Base-by-base conservation (phyloP, 2,888 invertebrate genomes). In the Noctua janthe region DNA sequence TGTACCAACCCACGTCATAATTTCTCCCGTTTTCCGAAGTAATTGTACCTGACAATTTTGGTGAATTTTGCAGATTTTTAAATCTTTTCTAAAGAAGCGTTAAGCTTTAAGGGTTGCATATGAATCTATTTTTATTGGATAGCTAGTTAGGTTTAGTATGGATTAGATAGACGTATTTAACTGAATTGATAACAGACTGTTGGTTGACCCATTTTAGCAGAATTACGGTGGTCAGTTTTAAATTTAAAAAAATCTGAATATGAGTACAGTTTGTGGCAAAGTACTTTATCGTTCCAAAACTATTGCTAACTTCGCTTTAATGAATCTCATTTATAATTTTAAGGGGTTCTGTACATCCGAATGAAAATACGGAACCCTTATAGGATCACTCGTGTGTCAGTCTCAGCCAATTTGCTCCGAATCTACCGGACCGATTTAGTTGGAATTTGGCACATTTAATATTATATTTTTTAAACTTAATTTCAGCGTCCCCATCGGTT, bases 401-500 rank as follows among this genome's bases (percentile, higher is more conserved):
- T n/a, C 59, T 11, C n/a, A n/a, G 59, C 59, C 11, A 11, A n/a
- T n/a, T n/a, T n/a, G 4, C 59, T n/a, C n/a, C n/a, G n/a, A 59
- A 59, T 59, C n/a, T 11, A 5, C 23, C 59, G 0, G 11, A 59
- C 59, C n/a, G 10, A 5, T 5, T 35, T 35, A 35, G 15, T 29
- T 70, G n/a, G 69, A 69, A 47, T 29, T 49, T 29, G 6, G 6
- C 5, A 62, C 29, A 62, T 15, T 29, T 59, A 59, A 59, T 29
- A 29, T 1, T 62, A 62, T 62, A 1, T 47, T 43, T 43, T 43
- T 13, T n/a, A 69, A 20, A 49, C 92, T 90, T 71, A 17, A 43
- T 92, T 91, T 0, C 91, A 97, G 97, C 97, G 0, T 97, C 97
- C 0, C 97, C 97, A 0, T 97, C 97, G 1, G 91, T 97, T 0